A percentile compares a stretch with the other conserved stretches of the same genome.
Evolutionary conservation across 1,140 invertebrate genomes (phyloP).

Genomic region (Macrotrachela quadricornifera): DNA sequence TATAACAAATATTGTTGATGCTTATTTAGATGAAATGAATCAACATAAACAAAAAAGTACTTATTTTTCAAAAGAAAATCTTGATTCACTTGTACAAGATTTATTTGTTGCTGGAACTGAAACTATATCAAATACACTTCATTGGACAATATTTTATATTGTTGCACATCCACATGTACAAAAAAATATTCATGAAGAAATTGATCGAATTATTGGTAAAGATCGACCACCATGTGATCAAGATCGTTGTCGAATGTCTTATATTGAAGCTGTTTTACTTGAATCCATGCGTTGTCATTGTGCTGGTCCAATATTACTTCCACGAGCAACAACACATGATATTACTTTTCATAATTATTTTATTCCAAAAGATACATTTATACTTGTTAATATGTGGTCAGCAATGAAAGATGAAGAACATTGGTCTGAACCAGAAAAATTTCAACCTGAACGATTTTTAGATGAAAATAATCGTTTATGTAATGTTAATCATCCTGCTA

Average conservation of each 20-base stretch:
- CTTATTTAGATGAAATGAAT: too few species aligned
- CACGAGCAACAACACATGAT: conserved; percentile 8
- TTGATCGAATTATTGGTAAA: conserved; percentile 61
- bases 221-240: conserved; percentile 50
- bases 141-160: conserved; percentile 64
- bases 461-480: conserved; percentile 13
- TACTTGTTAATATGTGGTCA: conserved; percentile 55
- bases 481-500: conserved; percentile 3
- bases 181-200: conserved; percentile 56
- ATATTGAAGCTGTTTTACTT: conserved; percentile 16
- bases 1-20: too few species aligned
- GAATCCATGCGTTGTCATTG: conserved; percentile 9
- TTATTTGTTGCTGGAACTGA: conserved; percentile 69
- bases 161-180: conserved; percentile 49
- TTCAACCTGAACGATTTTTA: conserved; percentile 43
- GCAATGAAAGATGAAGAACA: conserved; percentile 46
- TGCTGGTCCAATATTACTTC: conserved; percentile 4
- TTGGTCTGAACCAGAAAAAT: conserved; percentile 47
- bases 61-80: not conserved
- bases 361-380: conserved; percentile 51
- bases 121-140: conserved; percentile 57
- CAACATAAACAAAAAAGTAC: too few species aligned
- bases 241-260: conserved; percentile 35
- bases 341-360: conserved; percentile 24
- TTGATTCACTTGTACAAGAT: conserved; percentile 33